These are phyloP conservation scores for Xerus rutilus DNA, from an alignment of 2,797 vertebrate species.

Conservation along the genomic window DNA sequence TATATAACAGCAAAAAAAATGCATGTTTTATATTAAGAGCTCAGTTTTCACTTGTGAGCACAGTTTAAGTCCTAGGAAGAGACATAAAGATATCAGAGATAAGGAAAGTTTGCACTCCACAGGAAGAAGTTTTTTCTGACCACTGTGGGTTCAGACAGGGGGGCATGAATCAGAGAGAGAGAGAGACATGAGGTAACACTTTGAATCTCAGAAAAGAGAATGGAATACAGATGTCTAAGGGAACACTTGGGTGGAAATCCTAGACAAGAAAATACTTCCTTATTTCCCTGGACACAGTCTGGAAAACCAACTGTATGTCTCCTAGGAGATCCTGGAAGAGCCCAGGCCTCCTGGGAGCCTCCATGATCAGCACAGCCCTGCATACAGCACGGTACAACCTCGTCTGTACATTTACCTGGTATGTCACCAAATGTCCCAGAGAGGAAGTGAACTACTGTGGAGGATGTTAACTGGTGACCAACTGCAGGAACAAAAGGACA, in stretches of 20 bases:
- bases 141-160: neutral
- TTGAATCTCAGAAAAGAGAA: neutral
- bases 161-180: neutral
- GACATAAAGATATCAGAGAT: neutral
- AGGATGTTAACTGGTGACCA: neutral
- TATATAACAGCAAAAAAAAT: neutral
- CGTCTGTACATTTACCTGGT: neutral
- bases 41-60: slow-evolving; percentile 46
- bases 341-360: neutral
- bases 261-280: neutral
- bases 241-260: neutral
- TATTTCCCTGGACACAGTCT: neutral
- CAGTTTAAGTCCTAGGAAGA: slow-evolving; percentile 37
- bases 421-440: neutral
- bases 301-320: neutral
- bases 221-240: neutral
- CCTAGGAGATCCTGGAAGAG: neutral
- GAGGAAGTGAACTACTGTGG: neutral
- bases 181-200: neutral
- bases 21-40: slow-evolving; percentile 22
- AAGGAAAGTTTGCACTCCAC: neutral
- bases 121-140: neutral
- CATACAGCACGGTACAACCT: too few species aligned
- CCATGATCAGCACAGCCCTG: fast-evolving
- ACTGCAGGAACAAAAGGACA: neutral